A percentile compares a stretch with the other conserved stretches of the same genome.
Conservation (phyloP, 2,888 invertebrate genomes). For the Plagiodera versicolora region DNA sequence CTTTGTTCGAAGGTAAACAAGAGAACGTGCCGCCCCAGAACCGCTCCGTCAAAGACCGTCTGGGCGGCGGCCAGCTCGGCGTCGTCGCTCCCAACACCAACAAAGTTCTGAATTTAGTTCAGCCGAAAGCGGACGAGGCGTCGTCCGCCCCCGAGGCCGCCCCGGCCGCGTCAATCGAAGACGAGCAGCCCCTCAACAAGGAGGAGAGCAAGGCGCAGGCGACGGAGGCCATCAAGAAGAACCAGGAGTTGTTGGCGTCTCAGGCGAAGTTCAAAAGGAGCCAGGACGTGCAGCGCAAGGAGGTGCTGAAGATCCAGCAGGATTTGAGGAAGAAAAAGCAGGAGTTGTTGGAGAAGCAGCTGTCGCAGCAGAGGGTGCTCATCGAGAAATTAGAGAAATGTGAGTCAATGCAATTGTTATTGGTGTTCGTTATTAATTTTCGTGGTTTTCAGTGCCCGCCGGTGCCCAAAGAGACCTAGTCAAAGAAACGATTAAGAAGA, state of each 20-base stretch:
- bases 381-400: conserved; percentile 81
- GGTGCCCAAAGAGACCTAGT: conserved; percentile 77
- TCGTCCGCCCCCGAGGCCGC: neutral
- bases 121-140: conserved; percentile 49
- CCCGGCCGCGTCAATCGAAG: conserved; percentile 29
- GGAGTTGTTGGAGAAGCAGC: conserved; percentile 82
- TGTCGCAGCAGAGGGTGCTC: conserved; percentile 83
- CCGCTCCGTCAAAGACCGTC: conserved; percentile 56
- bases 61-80: conserved; percentile 49
- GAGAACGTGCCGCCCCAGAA: conserved; percentile 57
- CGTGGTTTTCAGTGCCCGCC: conserved; percentile 57
- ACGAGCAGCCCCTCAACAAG: conserved; percentile 38
- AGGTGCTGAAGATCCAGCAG: conserved; percentile 74
- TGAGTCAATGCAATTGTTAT: conserved; percentile 45
- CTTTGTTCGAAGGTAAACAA: conserved; percentile 59
- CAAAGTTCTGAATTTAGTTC: conserved; percentile 54
- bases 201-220: conserved; percentile 51
- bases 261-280: conserved; percentile 72
- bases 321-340: conserved; percentile 85
- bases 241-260: conserved; percentile 61
- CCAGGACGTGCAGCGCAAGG: conserved; percentile 74
- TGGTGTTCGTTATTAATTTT: too few species aligned
- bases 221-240: conserved; percentile 58
- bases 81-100: conserved; percentile 50
- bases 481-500: conserved; percentile 77